These are phyloP conservation scores for Mastigias papua DNA, from an alignment of 30 jellyfish, hydroid and myxozoan genomes.

Conservation along the genomic window DNA sequence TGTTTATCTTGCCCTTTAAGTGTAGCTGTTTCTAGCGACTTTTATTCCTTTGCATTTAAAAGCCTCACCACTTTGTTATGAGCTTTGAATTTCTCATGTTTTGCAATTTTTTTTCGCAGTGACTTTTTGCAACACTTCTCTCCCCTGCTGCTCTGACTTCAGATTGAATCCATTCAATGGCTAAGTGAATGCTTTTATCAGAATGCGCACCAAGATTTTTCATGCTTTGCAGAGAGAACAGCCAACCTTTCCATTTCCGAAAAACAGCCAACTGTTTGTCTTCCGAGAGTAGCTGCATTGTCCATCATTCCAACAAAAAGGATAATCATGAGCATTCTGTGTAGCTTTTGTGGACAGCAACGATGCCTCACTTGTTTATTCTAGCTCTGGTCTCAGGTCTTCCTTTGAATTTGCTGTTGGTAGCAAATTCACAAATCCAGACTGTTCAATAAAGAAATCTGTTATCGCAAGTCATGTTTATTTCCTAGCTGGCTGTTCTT, in stretches of 20 bases:
- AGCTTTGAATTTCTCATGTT: slow-evolving; percentile 1
- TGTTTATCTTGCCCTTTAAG: slow-evolving; percentile 9
- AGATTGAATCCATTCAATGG: background rate
- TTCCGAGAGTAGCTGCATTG: slow-evolving; percentile 26
- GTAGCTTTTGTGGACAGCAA: slow-evolving; percentile 5
- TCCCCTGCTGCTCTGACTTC: background rate
- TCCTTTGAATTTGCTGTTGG: background rate
- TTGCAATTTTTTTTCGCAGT: slow-evolving; percentile 7
- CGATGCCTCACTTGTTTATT: background rate
- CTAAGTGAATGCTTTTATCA: slow-evolving; percentile 8
- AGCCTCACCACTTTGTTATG: background rate
- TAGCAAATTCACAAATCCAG: background rate
- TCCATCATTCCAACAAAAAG: slow-evolving; percentile 34
- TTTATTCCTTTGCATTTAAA: background rate
- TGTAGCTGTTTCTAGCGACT: slow-evolving; percentile 19
- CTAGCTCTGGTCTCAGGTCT: background rate
- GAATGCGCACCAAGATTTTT: slow-evolving; percentile 9
- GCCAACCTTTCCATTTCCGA: slow-evolving; percentile 16
- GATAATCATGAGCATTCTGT: slow-evolving; percentile 17
- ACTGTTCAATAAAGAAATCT: background rate
- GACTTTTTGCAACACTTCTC: slow-evolving; percentile 2
- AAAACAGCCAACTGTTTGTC: slow-evolving; percentile 31
- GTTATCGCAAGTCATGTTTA: background rate
- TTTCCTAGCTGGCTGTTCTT: background rate
- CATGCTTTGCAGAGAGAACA: background rate